Conservation (phyloP, 2,113 vertebrate genomes). For the Xiphophorus couchianus region DNA sequence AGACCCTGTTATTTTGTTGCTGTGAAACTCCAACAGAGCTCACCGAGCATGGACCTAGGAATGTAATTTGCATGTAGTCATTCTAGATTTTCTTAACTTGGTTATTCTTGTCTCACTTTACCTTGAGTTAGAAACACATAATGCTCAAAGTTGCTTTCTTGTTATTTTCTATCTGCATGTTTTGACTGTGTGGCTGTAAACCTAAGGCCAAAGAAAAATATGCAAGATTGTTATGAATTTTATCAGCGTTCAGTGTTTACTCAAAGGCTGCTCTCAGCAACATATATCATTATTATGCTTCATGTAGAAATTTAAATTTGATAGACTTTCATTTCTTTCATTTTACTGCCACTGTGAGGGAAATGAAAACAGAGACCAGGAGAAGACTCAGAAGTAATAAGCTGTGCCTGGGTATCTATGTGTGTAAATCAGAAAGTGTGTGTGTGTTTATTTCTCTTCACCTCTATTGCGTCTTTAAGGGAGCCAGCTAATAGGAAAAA, state of each 20-base stretch:
- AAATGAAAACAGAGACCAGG: conserved; percentile 5
- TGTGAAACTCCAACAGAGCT: neutral
- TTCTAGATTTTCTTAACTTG: too few species aligned
- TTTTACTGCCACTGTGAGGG: conserved; percentile 7
- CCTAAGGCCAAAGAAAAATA: conserved; percentile 59
- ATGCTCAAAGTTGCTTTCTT: conserved; percentile 5
- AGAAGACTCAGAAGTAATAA: conserved; percentile 22
- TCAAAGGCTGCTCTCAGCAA: conserved; percentile 31
- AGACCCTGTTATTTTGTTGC: neutral
- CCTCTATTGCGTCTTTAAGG: conserved; percentile 98
- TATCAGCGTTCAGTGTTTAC: conserved; percentile 61
- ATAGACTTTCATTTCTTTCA: conserved; percentile 4
- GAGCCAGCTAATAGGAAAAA: conserved; percentile 98
- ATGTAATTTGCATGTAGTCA: too few species aligned
- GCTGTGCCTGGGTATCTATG: conserved; percentile 10
- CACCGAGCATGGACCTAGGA: too few species aligned
- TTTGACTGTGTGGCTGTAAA: conserved; percentile 58
- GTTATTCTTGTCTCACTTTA: neutral
- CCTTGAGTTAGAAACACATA: neutral
- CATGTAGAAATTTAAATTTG: conserved; percentile 6
- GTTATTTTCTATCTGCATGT: conserved; percentile 57
- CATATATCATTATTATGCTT: conserved; percentile 16
- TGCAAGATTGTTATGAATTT: conserved; percentile 34
- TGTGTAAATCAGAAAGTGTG: conserved; percentile 6
- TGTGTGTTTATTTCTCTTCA: conserved; percentile 56